Conservation (phyloP, 2,113 vertebrate species). For the Chaetodon trifascialis region DNA sequence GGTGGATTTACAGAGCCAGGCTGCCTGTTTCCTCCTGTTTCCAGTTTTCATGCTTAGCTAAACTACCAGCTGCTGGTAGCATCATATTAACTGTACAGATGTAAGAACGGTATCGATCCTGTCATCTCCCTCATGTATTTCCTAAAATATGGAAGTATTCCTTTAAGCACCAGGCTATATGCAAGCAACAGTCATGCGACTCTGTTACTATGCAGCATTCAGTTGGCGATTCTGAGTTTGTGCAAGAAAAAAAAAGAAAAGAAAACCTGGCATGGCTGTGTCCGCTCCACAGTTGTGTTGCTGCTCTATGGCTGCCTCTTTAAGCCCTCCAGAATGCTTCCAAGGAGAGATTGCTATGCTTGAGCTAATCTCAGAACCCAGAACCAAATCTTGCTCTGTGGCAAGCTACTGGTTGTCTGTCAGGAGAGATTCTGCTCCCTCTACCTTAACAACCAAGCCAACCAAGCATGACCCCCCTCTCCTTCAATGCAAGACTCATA, state of each 20-base stretch:
- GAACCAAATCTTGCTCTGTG: constrained; percentile 73
- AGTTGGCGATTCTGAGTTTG: constrained; percentile 17
- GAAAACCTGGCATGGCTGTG: constrained; percentile 42
- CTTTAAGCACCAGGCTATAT: not conserved
- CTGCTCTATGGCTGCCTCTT: constrained; percentile 59
- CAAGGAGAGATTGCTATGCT: constrained; percentile 74
- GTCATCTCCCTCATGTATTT: not conserved
- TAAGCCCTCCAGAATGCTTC: constrained; percentile 68
- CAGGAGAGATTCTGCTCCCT: constrained; percentile 72
- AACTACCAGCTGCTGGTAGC: not conserved
- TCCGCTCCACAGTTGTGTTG: constrained; percentile 40
- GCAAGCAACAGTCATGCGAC: constrained; percentile 17
- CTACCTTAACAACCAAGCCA: constrained; percentile 73
- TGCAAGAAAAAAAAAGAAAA: not conserved
- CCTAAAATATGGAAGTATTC: not conserved
- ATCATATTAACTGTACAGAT: not conserved
- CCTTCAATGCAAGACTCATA: constrained; percentile 56
- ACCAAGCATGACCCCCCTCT: constrained; percentile 63
- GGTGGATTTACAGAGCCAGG: too few relatives aligned
- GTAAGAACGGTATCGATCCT: not conserved
- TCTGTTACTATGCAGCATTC: constrained; percentile 23
- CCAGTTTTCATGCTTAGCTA: not conserved
- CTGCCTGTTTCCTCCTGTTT: too few relatives aligned
- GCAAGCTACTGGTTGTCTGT: constrained; percentile 72
- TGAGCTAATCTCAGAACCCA: constrained; percentile 78